Percentiles rank a stretch among this genome's conserved stretches.
These are phyloP conservation scores for Epinephelus fuscoguttatus DNA, from an alignment of 2,113 vertebrate species.

Conservation along the genomic window DNA sequence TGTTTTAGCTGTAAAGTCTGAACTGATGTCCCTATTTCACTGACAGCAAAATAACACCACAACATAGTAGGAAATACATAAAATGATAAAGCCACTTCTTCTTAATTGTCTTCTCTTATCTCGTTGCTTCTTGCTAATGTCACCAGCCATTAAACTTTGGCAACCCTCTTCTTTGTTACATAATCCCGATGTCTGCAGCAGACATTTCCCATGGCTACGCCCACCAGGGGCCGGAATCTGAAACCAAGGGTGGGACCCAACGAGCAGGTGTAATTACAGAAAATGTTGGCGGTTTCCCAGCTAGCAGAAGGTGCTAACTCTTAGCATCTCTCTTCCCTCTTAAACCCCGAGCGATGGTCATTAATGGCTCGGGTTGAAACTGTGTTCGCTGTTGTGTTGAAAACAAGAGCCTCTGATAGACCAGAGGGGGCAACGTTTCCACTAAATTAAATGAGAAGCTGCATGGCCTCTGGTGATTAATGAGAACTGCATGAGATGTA, in stretches of 20 bases:
- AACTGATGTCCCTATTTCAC: neutral
- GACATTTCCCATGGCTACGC: constrained; percentile 35
- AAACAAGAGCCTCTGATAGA: constrained; percentile 27
- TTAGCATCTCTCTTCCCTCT: constrained; percentile 36
- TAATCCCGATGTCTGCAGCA: constrained; percentile 58
- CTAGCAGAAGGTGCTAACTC: constrained; percentile 47
- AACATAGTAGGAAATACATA: neutral
- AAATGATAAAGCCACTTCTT: constrained; percentile 14
- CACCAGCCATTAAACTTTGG: constrained; percentile 41
- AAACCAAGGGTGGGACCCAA: constrained; percentile 49
- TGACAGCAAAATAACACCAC: neutral
- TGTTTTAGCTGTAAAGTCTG: neutral
- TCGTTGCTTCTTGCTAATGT: constrained; percentile 26
- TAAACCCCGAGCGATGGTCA: constrained; percentile 36
- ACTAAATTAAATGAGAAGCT: constrained; percentile 26
- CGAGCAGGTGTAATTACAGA: constrained; percentile 75
- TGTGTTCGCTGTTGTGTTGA: constrained; percentile 1
- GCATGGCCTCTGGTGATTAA: constrained; percentile 36
- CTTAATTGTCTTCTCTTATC: constrained; percentile 7
- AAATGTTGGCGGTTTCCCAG: constrained; percentile 56
- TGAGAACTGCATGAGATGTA: constrained; percentile 8
- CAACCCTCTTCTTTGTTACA: constrained; percentile 40
- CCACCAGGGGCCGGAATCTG: constrained; percentile 48
- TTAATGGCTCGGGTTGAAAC: constrained; percentile 22
- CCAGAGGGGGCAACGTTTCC: constrained; percentile 5